phyloP scores from a whole-genome alignment of 2,888 invertebrate species.

The Mamestra brassicae region DNA sequence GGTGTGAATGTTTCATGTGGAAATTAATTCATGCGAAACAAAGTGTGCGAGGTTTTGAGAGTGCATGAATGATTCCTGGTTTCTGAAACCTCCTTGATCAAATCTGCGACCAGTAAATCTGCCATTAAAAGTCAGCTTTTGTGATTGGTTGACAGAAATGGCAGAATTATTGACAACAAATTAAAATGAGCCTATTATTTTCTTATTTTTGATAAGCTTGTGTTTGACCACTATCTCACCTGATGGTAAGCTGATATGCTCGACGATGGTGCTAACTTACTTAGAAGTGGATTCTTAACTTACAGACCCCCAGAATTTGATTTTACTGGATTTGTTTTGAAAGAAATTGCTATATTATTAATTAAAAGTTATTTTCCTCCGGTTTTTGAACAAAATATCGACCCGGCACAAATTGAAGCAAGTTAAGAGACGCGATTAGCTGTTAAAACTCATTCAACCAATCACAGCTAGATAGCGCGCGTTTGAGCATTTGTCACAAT shows the following conservation, averaged over 20 bases:
- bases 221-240: background rate
- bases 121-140: background rate
- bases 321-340: background rate
- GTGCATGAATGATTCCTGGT: background rate
- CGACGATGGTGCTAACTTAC: background rate
- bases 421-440: too few relatives aligned
- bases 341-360: background rate
- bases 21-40: constrained; percentile 26
- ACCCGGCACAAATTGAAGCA: too few relatives aligned
- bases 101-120: background rate
- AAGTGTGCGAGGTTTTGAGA: background rate
- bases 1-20: constrained; percentile 20
- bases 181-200: background rate
- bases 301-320: background rate
- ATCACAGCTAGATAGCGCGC: too few relatives aligned
- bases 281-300: background rate
- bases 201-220: background rate
- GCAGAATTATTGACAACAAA: background rate
- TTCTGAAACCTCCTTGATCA: background rate
- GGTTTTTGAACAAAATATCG: too few relatives aligned
- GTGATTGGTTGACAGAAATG: background rate
- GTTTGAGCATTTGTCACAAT: too few relatives aligned
- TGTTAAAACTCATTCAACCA: too few relatives aligned
- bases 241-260: background rate
- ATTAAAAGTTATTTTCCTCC: too few relatives aligned